Percentiles rank a stretch among this genome's conserved stretches.
These are phyloP conservation scores for Tympanuchus pallidicinctus DNA, from an alignment of 2,113 vertebrate genomes.

Conservation along the genomic window DNA sequence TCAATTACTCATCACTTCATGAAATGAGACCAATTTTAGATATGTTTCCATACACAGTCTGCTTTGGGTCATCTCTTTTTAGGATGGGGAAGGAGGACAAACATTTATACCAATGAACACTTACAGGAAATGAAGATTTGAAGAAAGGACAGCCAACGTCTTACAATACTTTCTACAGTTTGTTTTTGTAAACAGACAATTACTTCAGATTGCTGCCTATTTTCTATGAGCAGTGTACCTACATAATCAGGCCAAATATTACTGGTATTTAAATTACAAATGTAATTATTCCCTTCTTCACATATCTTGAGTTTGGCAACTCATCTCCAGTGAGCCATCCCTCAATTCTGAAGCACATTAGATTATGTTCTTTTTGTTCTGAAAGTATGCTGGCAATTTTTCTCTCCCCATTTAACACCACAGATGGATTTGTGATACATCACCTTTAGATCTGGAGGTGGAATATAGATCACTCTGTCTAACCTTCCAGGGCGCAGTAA, in stretches of 20 bases:
- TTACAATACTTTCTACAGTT: not conserved
- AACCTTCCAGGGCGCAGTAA: slow-evolving; percentile 92
- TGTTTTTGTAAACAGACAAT: not conserved
- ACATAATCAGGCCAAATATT: not conserved
- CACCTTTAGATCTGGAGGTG: slow-evolving; percentile 92
- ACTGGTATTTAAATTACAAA: not conserved
- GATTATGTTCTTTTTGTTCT: not conserved
- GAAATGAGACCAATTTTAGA: not conserved
- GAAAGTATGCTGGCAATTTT: not conserved
- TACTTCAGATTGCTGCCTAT: not conserved
- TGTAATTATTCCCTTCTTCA: not conserved
- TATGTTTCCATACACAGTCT: not conserved
- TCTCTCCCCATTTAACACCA: not conserved
- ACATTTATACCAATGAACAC: not conserved
- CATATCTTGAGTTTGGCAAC: not conserved
- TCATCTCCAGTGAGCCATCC: not conserved
- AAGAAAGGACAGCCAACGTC: not conserved
- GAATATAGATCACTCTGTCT: slow-evolving; percentile 91
- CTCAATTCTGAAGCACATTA: not conserved
- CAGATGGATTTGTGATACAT: not conserved
- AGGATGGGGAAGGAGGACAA: not conserved
- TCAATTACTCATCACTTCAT: not conserved
- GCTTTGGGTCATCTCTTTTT: not conserved
- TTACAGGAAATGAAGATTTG: not conserved
- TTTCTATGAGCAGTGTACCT: not conserved